A percentile compares a stretch with the other conserved stretches of the same genome.
Evolutionary conservation across 2,888 invertebrate species (phyloP).

Genomic region (Drosophila acutilabella): DNA sequence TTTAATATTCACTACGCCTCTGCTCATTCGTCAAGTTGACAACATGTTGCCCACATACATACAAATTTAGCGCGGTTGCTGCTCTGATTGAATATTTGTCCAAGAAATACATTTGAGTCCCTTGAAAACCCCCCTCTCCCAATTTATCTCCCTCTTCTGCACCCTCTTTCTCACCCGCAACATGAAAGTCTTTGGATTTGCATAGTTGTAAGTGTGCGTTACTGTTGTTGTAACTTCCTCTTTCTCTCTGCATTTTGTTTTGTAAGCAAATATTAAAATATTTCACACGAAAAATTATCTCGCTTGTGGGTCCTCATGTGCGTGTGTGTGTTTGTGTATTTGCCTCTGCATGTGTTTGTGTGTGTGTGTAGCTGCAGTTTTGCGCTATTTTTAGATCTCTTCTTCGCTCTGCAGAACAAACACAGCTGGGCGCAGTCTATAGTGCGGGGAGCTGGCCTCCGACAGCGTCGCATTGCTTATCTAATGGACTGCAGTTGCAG

Average conservation of each 20-base stretch:
- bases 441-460: conserved; percentile 34
- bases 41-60: conserved; percentile 62
- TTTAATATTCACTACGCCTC: conserved; percentile 18
- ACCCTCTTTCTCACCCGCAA: conserved; percentile 19
- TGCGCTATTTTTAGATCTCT: conserved; percentile 60
- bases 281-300: conserved; percentile 69
- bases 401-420: conserved; percentile 36
- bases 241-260: conserved; percentile 44
- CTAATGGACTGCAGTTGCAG: conserved; percentile 60
- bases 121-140: not conserved
- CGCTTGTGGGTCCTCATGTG: not conserved
- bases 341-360: not conserved
- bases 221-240: conserved; percentile 23
- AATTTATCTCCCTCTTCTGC: not conserved
- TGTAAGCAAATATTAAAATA: conserved; percentile 70
- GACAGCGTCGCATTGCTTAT: conserved; percentile 61
- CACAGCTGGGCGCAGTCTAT: conserved; percentile 58
- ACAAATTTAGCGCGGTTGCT: conserved; percentile 57
- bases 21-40: conserved; percentile 56
- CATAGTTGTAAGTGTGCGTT: conserved; percentile 5
- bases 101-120: conserved; percentile 50
- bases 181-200: conserved; percentile 36
- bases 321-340: not conserved
- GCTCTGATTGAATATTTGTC: conserved; percentile 63
- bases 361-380: conserved; percentile 30